Conservation (phyloP, 2,888 invertebrate genomes). For the Clusia tigrina region DNA sequence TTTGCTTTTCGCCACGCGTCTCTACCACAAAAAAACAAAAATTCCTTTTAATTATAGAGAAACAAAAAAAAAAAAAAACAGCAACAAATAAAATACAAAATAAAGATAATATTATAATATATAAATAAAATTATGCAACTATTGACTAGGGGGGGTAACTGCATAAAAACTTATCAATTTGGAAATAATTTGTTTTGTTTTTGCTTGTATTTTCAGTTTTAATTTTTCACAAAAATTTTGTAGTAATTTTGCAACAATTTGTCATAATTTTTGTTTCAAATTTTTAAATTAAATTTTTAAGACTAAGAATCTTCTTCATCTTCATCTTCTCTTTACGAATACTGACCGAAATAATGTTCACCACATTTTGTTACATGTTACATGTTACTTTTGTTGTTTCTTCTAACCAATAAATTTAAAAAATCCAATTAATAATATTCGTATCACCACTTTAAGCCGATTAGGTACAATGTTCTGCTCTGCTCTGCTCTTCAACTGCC, state of each 20-base stretch:
- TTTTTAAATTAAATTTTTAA: neutral
- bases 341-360: conserved; percentile 49
- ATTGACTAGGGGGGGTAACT: conserved; percentile 22
- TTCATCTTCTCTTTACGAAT: conserved; percentile 40
- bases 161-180: conserved; percentile 13
- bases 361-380: conserved; percentile 18
- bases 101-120: conserved; percentile 35
- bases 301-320: neutral
- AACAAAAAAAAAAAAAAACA: conserved; percentile 15
- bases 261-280: neutral
- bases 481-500: too few relatives aligned
- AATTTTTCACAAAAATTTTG: neutral
- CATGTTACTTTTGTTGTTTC: conserved; percentile 18
- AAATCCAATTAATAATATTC: conserved; percentile 1
- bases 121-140: conserved; percentile 24
- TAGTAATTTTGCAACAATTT: neutral
- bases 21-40: conserved; percentile 1
- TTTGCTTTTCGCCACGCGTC: too few relatives aligned
- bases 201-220: neutral
- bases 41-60: neutral
- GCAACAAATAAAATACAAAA: conserved; percentile 16
- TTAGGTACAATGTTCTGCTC: conserved; percentile 5
- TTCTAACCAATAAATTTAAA: conserved; percentile 1
- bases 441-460: neutral
- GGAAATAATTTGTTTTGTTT: neutral